Conservation (phyloP, 2,888 invertebrate genomes). For the Keiferia lycopersicella region DNA sequence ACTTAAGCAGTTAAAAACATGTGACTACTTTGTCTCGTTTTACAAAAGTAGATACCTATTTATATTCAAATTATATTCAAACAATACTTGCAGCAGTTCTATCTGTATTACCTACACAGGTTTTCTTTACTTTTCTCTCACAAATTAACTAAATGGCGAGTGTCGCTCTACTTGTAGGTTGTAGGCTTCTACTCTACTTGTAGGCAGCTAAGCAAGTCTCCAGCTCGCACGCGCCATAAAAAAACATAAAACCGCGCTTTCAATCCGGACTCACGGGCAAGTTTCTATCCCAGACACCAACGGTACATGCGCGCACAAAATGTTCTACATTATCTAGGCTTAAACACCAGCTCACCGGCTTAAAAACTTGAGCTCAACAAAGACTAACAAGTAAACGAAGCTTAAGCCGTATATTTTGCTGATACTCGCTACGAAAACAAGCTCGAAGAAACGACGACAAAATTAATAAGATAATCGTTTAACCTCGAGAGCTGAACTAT, state of each 20-base stretch:
- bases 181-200: constrained; percentile 31
- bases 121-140: neutral
- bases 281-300: constrained; percentile 69
- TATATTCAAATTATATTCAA: no score
- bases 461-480: constrained; percentile 28
- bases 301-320: constrained; percentile 51
- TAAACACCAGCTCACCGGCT: constrained; percentile 3
- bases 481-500: constrained; percentile 21
- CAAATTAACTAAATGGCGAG: constrained; percentile 10
- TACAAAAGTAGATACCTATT: no score
- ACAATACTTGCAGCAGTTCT: no score
- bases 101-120: neutral
- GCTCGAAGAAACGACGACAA: constrained; percentile 14
- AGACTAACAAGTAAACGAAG: constrained; percentile 1
- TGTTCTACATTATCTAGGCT: constrained; percentile 9
- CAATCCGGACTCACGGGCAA: constrained; percentile 65
- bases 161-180: constrained; percentile 15
- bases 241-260: constrained; percentile 69
- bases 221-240: constrained; percentile 50
- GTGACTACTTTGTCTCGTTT: no score
- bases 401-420: neutral
- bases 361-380: constrained; percentile 15
- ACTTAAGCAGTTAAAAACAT: no score
- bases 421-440: neutral
- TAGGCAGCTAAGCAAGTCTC: constrained; percentile 49